phyloP scores from a whole-genome alignment of 2,888 invertebrate species.

The Alsophila aescularia region DNA sequence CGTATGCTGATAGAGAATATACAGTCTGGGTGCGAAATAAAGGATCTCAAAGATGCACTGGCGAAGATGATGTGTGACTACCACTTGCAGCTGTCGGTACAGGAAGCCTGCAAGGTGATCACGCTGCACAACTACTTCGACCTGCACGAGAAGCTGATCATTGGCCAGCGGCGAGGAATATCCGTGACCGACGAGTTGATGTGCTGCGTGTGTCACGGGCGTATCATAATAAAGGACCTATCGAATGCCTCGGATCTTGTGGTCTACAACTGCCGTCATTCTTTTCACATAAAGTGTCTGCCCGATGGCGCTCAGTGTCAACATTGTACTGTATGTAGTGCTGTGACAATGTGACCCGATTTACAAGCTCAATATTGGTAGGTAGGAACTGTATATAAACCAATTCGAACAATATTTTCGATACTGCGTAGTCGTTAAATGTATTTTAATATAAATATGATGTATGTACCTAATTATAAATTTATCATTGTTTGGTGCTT shows the following conservation, averaged over 20 bases:
- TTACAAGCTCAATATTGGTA: constrained; percentile 57
- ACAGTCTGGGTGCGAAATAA: constrained; percentile 92
- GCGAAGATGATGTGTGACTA: constrained; percentile 98
- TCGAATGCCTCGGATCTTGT: constrained; percentile 88
- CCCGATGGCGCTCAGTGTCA: constrained; percentile 74
- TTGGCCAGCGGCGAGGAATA: constrained; percentile 91
- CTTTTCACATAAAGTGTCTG: constrained; percentile 94
- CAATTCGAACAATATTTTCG: constrained; percentile 48
- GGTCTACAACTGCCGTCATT: constrained; percentile 95
- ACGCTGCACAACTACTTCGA: constrained; percentile 96
- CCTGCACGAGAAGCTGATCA: constrained; percentile 91
- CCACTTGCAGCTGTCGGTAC: constrained; percentile 95
- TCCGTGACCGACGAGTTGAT: constrained; percentile 89
- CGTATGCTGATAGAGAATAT: constrained; percentile 94
- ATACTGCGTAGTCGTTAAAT: constrained; percentile 42
- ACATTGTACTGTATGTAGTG: constrained; percentile 72
- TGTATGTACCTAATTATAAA: constrained; percentile 35
- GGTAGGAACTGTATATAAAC: constrained; percentile 52
- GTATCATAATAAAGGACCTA: constrained; percentile 89
- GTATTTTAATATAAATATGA: constrained; percentile 42
- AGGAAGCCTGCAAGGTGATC: constrained; percentile 95
- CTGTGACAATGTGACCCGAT: constrained; percentile 71
- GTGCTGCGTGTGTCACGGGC: constrained; percentile 91
- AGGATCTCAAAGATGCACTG: constrained; percentile 94
- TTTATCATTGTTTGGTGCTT: constrained; percentile 62